Evolutionary conservation across 2,888 invertebrate species (phyloP).

Genomic region (Hemaris fuciformis): DNA sequence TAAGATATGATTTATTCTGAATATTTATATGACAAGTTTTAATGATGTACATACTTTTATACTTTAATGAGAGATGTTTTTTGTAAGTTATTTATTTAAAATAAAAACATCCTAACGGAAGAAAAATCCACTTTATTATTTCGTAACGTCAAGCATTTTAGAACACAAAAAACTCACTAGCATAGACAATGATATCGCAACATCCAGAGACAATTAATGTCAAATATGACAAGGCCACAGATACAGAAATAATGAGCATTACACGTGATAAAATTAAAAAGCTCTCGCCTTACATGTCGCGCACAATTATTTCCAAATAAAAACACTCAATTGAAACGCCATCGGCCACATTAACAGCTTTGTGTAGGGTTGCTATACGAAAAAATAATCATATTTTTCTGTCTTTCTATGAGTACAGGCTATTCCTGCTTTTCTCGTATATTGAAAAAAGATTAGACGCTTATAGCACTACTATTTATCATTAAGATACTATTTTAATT

Average conservation of each 20-base stretch:
- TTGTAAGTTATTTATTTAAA: not conserved
- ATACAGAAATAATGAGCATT: constrained; percentile 7
- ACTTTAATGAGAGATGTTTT: not conserved
- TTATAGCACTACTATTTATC: no score
- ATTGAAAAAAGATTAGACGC: no score
- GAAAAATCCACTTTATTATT: no score
- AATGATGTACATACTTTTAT: not conserved
- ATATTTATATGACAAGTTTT: not conserved
- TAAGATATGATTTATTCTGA: not conserved
- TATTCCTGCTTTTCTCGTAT: no score
- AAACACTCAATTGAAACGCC: constrained; percentile 21
- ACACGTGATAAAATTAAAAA: constrained; percentile 3
- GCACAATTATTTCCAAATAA: constrained; percentile 26
- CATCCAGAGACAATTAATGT: not conserved
- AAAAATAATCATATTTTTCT: not conserved
- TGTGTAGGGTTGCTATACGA: not conserved
- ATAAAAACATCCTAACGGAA: no score
- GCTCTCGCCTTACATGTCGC: constrained; percentile 19
- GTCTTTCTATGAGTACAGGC: not conserved
- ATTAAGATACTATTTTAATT: no score
- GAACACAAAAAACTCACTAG: not conserved
- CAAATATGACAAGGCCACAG: not conserved
- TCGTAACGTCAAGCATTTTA: not conserved
- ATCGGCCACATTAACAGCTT: constrained; percentile 17
- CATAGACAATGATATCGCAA: not conserved